phyloP scores from a whole-genome alignment of 2,888 invertebrate species.

The Tridacna gigas region DNA sequence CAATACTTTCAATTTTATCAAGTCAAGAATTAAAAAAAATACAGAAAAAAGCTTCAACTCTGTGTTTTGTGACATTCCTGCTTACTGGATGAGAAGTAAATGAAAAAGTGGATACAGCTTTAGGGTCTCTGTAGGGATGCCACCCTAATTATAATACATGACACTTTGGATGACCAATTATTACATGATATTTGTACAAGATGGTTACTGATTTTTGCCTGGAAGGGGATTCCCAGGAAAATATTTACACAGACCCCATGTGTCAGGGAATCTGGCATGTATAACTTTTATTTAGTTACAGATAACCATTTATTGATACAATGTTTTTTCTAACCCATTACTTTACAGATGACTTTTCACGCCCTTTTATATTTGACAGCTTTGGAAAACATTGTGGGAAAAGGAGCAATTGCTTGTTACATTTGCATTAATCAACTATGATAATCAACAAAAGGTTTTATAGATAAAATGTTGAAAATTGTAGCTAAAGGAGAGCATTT shows the following conservation, averaged over 20 bases:
- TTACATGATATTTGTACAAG: constrained; percentile 31
- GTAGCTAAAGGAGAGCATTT: too few relatives aligned
- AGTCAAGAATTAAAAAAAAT: too few relatives aligned
- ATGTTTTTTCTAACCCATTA: not conserved
- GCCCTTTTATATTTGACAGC: not conserved
- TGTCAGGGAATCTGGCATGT: constrained; percentile 8
- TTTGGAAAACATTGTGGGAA: not conserved
- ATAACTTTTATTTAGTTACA: not conserved
- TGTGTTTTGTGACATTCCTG: too few relatives aligned
- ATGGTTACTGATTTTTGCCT: constrained; percentile 23
- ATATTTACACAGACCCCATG: constrained; percentile 13
- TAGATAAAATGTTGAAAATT: too few relatives aligned
- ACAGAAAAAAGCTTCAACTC: too few relatives aligned
- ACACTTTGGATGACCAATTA: constrained; percentile 27
- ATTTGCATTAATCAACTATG: too few relatives aligned
- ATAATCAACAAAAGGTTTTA: too few relatives aligned
- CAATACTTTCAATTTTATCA: too few relatives aligned
- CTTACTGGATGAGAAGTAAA: too few relatives aligned
- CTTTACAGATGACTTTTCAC: not conserved
- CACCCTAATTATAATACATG: constrained; percentile 15
- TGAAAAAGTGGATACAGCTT: too few relatives aligned
- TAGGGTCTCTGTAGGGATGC: not conserved
- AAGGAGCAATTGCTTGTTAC: too few relatives aligned
- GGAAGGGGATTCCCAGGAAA: constrained; percentile 24
- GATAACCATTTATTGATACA: not conserved